Conservation (phyloP, 1,140 invertebrate genomes). For the Nautilus pompilius region DNA sequence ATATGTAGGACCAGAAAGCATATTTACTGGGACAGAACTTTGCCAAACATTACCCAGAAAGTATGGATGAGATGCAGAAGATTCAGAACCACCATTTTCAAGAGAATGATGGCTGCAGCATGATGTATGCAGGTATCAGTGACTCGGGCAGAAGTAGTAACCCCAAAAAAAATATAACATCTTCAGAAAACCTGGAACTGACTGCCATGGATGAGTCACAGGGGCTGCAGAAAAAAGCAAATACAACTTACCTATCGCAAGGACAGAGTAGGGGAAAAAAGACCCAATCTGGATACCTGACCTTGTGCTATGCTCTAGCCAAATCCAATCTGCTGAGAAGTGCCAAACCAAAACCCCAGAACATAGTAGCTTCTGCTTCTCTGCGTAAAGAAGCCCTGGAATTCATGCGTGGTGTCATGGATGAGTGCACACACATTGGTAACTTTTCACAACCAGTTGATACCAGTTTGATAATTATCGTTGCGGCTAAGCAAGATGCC, state of each 20-base stretch:
- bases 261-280: too few species aligned
- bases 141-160: too few species aligned
- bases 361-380: background rate
- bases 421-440: constrained; percentile 94
- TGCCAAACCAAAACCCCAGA: background rate
- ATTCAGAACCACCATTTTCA: constrained; percentile 6
- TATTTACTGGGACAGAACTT: constrained; percentile 73
- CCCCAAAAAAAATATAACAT: too few species aligned
- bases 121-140: too few species aligned
- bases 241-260: too few species aligned
- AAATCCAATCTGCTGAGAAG: constrained; percentile 10
- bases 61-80: constrained; percentile 45
- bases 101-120: too few species aligned
- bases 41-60: constrained; percentile 70
- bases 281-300: background rate
- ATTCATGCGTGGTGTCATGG: constrained; percentile 98
- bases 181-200: too few species aligned
- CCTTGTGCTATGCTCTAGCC: constrained; percentile 3
- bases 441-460: constrained; percentile 85
- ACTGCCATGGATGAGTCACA: too few species aligned
- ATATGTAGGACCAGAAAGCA: constrained; percentile 14
- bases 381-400: constrained; percentile 58
- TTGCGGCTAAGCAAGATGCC: constrained; percentile 69
- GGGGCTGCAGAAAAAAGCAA: too few species aligned
- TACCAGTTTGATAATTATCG: constrained; percentile 58